Evolutionary conservation across 2,888 invertebrate species (phyloP), one percentile per base, ranked within the genome.

Genomic region (Andrena bicolor): DNA sequence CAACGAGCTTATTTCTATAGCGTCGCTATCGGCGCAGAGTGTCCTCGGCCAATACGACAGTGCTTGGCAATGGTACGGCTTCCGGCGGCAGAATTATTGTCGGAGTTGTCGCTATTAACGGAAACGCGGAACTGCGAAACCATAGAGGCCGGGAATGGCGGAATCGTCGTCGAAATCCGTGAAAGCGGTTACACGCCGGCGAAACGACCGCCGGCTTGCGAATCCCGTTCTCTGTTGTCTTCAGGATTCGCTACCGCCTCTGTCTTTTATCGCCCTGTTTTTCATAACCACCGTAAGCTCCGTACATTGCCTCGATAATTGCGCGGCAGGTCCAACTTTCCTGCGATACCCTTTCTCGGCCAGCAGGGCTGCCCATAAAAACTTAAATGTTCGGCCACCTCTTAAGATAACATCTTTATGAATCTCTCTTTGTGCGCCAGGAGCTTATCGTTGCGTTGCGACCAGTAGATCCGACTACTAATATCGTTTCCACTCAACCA

Each of bases 101-200:
- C 41, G 60, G 76, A 77, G 76, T 80, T 72, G 76, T 58, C 69
- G 56, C 84, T 84, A 76, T 86, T 86, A 86, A 80, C 84, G 71
- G 86, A 72, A 69, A 77, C 32, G 82, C 75, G 65, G 58, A 65
- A 75, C 76, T 75, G 61, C 74, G 77, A 72, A 85, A 61, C 70
- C 75, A 60, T 74, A 76, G 70, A 53, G 70, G 71, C 61, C 20
- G 79, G 65, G 80, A 60, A 49, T 66, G 70, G 53, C 60, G 48
- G 70, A 76, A 86, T 80, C 71, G 73, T 66, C 63, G 35, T 70
- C 56, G 76, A 86, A 86, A 85, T 76, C 73, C 76, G 70, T 73
- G 70, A 86, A 86, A 85, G 53, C 80, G 80, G 80, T 60, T 80
- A 75, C 82, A 51, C 68, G 61, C 56, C 64, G 81, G 61, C 20